Conservation (phyloP, 1,140 invertebrate species). For the Drosophila repletoides region DNA sequence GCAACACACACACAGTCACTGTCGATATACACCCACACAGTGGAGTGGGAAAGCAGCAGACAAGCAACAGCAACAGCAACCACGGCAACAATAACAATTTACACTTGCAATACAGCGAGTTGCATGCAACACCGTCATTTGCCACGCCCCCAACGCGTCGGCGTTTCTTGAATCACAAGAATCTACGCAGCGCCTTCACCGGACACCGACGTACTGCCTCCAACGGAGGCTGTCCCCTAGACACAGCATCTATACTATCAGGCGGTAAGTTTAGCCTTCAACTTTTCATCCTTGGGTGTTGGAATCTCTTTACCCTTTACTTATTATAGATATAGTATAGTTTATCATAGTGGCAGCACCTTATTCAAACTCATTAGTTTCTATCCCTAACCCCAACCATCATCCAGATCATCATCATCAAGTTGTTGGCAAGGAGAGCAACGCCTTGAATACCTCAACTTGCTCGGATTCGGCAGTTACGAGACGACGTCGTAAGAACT, state of each 20-base stretch:
- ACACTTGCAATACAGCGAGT: slow-evolving; percentile 61
- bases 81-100: slow-evolving; percentile 82
- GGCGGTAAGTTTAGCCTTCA: slow-evolving; percentile 58
- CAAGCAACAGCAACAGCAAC: slow-evolving; percentile 71
- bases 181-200: slow-evolving; percentile 88
- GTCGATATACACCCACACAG: slow-evolving; percentile 70
- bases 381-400: slow-evolving; percentile 2
- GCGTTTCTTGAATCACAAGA: slow-evolving; percentile 91
- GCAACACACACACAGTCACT: slow-evolving; percentile 72
- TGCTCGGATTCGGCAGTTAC: slow-evolving; percentile 81
- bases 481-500: slow-evolving; percentile 67
- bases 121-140: slow-evolving; percentile 83
- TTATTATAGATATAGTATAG: too few species aligned
- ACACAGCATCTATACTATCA: slow-evolving; percentile 71
- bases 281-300: background rate
- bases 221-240: slow-evolving; percentile 77
- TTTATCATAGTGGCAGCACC: too few species aligned
- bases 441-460: slow-evolving; percentile 77
- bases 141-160: slow-evolving; percentile 90
- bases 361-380: too few species aligned
- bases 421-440: slow-evolving; percentile 59
- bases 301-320: too few species aligned
- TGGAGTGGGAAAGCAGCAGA: slow-evolving; percentile 44
- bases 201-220: slow-evolving; percentile 78
- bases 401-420: slow-evolving; percentile 30